These are phyloP conservation scores for Nasonovia ribisnigri DNA, from an alignment of 2,888 invertebrate genomes.

Conservation along the genomic window DNA sequence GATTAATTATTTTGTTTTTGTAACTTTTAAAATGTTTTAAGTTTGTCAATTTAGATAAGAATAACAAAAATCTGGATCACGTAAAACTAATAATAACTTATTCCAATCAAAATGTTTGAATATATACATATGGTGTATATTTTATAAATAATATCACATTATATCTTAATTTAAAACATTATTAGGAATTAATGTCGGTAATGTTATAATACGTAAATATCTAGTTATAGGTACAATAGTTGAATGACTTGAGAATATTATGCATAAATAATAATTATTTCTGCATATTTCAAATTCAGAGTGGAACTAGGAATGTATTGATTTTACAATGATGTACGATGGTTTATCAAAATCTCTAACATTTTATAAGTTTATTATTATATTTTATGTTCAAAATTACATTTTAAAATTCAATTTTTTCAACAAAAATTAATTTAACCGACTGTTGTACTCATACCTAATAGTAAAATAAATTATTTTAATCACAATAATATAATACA, in stretches of 20 bases:
- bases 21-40: constrained; percentile 46
- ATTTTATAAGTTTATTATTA: too few species aligned
- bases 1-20: constrained; percentile 28
- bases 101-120: constrained; percentile 28
- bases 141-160: constrained; percentile 2
- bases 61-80: constrained; percentile 35
- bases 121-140: background rate
- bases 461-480: too few species aligned
- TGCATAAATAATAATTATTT: background rate
- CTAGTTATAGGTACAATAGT: background rate
- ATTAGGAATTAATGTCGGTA: background rate
- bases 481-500: too few species aligned
- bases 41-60: constrained; percentile 55
- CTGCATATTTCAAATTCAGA: background rate
- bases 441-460: too few species aligned
- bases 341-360: too few species aligned
- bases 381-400: too few species aligned
- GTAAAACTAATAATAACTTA: constrained; percentile 49
- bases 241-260: background rate
- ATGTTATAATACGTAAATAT: background rate
- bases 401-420: too few species aligned
- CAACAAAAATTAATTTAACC: too few species aligned
- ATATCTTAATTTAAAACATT: constrained; percentile 33
- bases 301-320: too few species aligned
- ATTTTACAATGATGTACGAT: too few species aligned